Evolutionary conservation across 37 sponge, comb jelly and placozoan species (phyloP).

Genomic region (Corticium candelabrum): DNA sequence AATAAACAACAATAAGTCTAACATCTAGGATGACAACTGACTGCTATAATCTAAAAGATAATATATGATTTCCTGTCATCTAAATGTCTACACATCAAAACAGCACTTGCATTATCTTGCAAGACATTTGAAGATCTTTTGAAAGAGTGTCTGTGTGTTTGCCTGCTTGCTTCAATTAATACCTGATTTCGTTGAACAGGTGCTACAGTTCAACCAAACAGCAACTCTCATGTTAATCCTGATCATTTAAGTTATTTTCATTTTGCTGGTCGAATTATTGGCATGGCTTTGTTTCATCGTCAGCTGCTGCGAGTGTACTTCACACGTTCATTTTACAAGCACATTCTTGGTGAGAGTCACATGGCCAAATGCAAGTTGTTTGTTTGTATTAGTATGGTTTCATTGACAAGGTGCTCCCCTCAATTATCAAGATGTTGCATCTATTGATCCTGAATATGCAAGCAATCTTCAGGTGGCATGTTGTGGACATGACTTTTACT

Average conservation of each 20-base stretch:
- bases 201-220: conserved; percentile 91
- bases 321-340: conserved; percentile 97
- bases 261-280: conserved; percentile 87
- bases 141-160: neutral
- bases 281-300: conserved; percentile 76
- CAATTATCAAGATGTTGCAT: conserved; percentile 80
- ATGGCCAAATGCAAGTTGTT: neutral
- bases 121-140: too few relatives aligned
- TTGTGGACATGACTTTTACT: neutral
- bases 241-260: conserved; percentile 94
- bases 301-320: conserved; percentile 93
- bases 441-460: conserved; percentile 94
- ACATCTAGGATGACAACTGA: too few relatives aligned
- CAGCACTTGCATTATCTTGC: too few relatives aligned
- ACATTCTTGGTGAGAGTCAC: conserved; percentile 83
- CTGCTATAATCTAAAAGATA: too few relatives aligned
- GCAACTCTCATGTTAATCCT: conserved; percentile 79
- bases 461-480: conserved; percentile 32
- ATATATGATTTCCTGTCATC: too few relatives aligned
- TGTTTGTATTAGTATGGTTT: neutral
- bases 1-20: too few relatives aligned
- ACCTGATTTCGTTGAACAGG: conserved; percentile 19
- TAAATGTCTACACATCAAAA: too few relatives aligned
- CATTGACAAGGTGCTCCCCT: conserved; percentile 52
- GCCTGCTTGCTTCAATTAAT: neutral